Base-by-base conservation (phyloP, 2,888 invertebrate species). In the Callyntrura sp. region DNA sequence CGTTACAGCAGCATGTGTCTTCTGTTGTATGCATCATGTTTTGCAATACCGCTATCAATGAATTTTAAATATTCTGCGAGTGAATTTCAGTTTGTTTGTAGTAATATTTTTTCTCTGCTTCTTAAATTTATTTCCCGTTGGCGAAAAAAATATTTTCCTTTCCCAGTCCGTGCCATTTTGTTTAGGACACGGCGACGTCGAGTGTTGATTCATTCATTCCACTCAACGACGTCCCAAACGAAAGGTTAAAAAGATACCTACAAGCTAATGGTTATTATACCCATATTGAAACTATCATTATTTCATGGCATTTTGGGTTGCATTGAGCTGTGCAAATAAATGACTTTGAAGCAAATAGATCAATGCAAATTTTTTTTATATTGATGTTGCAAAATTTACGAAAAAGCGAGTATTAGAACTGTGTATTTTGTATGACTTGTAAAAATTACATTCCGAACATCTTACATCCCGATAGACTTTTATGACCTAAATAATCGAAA, bases 401-500 rank as follows among this genome's bases (percentile, higher is more conserved):
- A 12, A 70, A 45, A 68, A 28, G 45, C 73, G 20, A 73, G 20
- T 45, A 48, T 73, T 73, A 20, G 1, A 12, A 48, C 17, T 73
- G 35, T 9, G 48, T 51, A 48, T 51, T 70, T 5, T 68, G 1
- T 28, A 48, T 11, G 8, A 48, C 45, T 1, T 23, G 20, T 3
- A 73, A 20, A 78, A 78, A 78, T 51, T 55, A 68, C 23, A 68
- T 48, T 62, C 68, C 35, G 28, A 55, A 70, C 28, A 35, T 35
- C 35, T 35, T 35, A 35, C 35, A 35, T 35, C 35, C 57, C 28
- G 73, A 86, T 79, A 25, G 62, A 78, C 60, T 48, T 86, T 87
- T 73, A 70, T 87, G 87, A 68, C 87, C 87, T 73, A 82, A 87
- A 87, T 82, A 87, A 51, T 82, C 23, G 12, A 0, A 51, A 43